phyloP scores from a whole-genome alignment of 2,797 vertebrate species.

The Neosilurus mollespiculum region DNA sequence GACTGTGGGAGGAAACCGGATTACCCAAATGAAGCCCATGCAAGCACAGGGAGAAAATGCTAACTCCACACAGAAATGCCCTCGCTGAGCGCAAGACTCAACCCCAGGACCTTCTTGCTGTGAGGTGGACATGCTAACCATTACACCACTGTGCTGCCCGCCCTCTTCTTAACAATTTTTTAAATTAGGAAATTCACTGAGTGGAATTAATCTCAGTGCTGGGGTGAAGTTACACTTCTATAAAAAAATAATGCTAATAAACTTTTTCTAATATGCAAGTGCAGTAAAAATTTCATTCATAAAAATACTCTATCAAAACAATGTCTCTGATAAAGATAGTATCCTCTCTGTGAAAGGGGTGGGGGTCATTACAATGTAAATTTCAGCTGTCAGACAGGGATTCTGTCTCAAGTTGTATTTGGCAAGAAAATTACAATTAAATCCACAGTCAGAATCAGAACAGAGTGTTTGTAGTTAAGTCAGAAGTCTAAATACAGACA shows the following conservation, averaged over 20 bases:
- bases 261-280: neutral
- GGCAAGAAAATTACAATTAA: neutral
- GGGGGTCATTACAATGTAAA: neutral
- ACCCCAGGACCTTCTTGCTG: too few species aligned
- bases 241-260: neutral
- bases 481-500: neutral
- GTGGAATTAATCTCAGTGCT: too few species aligned
- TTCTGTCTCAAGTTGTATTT: neutral
- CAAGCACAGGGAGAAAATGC: too few species aligned
- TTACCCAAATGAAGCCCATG: too few species aligned
- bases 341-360: neutral
- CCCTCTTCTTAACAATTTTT: too few species aligned
- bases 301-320: neutral
- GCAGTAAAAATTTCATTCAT: neutral
- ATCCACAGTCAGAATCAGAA: neutral
- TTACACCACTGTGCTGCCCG: too few species aligned
- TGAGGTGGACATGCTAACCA: too few species aligned
- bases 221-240: too few species aligned
- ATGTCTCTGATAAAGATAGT: neutral
- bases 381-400: neutral
- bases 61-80: too few species aligned
- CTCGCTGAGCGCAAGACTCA: too few species aligned
- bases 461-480: neutral
- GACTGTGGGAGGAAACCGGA: too few species aligned
- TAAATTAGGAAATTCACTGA: too few species aligned